Evolutionary conservation across 2,113 vertebrate species (phyloP).

Genomic region (Parus major): DNA sequence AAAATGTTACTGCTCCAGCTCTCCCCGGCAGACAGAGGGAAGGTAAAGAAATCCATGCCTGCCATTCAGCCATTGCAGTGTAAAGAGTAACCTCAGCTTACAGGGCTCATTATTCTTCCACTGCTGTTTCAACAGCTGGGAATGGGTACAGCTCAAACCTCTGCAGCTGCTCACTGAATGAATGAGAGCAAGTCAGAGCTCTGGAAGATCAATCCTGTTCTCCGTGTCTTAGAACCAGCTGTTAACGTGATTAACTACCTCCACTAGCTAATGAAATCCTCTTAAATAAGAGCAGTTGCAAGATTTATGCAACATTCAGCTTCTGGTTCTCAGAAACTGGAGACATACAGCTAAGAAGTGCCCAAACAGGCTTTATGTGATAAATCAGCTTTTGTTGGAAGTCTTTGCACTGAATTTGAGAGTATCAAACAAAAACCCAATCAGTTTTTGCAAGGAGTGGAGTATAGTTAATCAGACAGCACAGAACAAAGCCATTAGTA

Average conservation of each 20-base stretch:
- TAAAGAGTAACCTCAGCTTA: neutral
- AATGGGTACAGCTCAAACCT: neutral
- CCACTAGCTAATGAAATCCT: constrained; percentile 2
- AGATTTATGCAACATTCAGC: neutral
- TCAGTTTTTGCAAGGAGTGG: neutral
- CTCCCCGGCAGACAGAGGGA: neutral
- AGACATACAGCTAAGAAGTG: neutral
- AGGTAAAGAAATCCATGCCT: neutral
- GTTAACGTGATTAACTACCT: constrained; percentile 8
- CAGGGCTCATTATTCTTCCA: neutral
- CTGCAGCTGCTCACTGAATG: constrained; percentile 27
- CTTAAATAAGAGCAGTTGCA: constrained; percentile 4
- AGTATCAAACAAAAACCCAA: neutral
- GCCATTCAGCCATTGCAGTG: neutral
- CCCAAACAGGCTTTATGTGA: neutral
- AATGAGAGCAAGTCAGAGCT: neutral
- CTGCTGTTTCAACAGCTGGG: neutral
- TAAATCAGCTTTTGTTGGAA: neutral
- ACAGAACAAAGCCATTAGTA: neutral
- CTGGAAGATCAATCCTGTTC: neutral
- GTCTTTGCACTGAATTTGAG: neutral
- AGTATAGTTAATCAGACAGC: neutral
- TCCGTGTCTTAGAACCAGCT: neutral
- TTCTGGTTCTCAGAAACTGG: neutral
- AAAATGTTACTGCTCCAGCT: neutral